Conservation (phyloP, 2,888 invertebrate genomes). For the Ornithoptera alexandrae region DNA sequence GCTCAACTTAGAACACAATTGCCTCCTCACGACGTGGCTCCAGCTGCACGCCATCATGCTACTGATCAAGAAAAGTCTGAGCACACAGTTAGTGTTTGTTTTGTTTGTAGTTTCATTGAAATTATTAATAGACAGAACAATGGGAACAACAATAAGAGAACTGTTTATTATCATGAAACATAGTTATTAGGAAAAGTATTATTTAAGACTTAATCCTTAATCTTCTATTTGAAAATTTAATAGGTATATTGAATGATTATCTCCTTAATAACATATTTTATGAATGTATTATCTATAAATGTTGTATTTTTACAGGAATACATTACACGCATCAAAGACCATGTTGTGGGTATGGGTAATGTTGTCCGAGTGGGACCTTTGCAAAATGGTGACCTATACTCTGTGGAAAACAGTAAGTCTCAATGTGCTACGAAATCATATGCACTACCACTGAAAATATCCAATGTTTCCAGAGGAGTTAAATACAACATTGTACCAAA, state of each 20-base stretch:
- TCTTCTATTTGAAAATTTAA: too few species aligned
- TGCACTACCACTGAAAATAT: constrained; percentile 72
- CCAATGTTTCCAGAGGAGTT: constrained; percentile 69
- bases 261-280: neutral
- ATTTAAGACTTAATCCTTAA: too few species aligned
- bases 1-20: constrained; percentile 91
- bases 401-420: constrained; percentile 67
- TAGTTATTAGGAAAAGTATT: too few species aligned
- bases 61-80: constrained; percentile 75
- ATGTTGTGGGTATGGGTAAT: constrained; percentile 87
- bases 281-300: too few species aligned
- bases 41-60: constrained; percentile 64
- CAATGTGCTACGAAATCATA: constrained; percentile 69
- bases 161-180: too few species aligned
- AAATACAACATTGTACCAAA: constrained; percentile 75
- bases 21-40: constrained; percentile 90
- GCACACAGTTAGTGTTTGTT: constrained; percentile 57
- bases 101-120: neutral
- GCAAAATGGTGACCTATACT: constrained; percentile 70
- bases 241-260: neutral
- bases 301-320: constrained; percentile 60
- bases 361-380: constrained; percentile 82
- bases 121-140: neutral
- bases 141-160: too few species aligned
- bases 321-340: constrained; percentile 81